phyloP scores from a whole-genome alignment of 2,888 invertebrate species.

The Chymomyza amoena region DNA sequence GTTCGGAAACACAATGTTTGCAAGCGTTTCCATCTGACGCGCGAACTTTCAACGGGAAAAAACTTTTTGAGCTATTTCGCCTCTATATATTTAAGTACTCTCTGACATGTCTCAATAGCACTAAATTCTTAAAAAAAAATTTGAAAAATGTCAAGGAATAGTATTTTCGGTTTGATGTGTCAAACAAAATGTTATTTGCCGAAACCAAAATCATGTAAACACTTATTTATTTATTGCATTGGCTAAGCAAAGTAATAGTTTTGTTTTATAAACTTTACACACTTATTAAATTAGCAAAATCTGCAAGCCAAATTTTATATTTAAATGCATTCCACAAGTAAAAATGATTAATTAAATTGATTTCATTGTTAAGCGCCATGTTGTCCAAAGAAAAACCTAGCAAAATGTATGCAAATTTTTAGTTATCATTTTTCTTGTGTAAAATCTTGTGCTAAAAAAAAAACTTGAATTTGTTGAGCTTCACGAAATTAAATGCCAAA shows the following conservation, averaged over 20 bases:
- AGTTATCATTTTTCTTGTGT: constrained; percentile 50
- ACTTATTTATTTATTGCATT: constrained; percentile 19
- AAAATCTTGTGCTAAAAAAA: constrained; percentile 39
- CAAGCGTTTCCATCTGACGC: too few species aligned
- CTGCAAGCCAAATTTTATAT: constrained; percentile 14
- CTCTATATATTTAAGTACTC: too few species aligned
- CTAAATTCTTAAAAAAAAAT: too few species aligned
- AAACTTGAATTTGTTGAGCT: constrained; percentile 59
- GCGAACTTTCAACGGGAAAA: too few species aligned
- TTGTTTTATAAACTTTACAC: constrained; percentile 22
- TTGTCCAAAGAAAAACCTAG: constrained; percentile 61
- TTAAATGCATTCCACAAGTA: constrained; percentile 29
- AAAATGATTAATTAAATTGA: constrained; percentile 8
- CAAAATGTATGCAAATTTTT: constrained; percentile 28
- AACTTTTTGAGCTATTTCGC: too few species aligned
- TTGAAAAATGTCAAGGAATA: too few species aligned
- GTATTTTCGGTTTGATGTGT: not conserved
- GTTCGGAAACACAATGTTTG: too few species aligned
- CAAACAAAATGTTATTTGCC: constrained; percentile 42
- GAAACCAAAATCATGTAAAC: constrained; percentile 36
- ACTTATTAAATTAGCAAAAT: constrained; percentile 19
- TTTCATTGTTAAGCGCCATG: constrained; percentile 21
- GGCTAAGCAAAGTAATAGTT: constrained; percentile 11
- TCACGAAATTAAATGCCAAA: constrained; percentile 68
- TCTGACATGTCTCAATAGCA: too few species aligned